Evolutionary conservation across 2,797 vertebrate genomes (phyloP), one percentile per base, ranked within the genome.

Genomic region (Sebastes steindachneri): DNA sequence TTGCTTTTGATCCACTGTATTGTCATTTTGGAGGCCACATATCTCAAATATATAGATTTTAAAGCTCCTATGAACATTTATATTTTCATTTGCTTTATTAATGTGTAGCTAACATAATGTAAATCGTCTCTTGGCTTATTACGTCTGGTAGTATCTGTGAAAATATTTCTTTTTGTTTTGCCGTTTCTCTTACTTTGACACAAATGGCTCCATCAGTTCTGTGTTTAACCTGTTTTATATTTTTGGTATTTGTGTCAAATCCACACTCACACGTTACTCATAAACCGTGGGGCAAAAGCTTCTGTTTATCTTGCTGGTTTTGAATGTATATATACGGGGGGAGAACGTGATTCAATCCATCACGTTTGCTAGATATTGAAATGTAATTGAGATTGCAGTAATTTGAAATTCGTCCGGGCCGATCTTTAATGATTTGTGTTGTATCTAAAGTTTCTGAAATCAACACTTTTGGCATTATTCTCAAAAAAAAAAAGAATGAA

Each of bases 251-350:
- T 15, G 10, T 75, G 64, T 85, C 21, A 59, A 31, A 75, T 60
- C 5, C 31, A 71, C 11, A 4, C 33, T 73, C 14, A 10, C 41
- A 68, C 54, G 65, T 72, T 64, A 10, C 28, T 67, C 57, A 3
- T n/a, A n/a, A 21, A 21, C 2, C 23, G 8, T 72, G 7, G 64
- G 35, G 15, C 41, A 26, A 72, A 75, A 73, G 48, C 51, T 69
- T 65, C 26, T 53, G 48, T 77, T 71, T 62, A 41, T 68, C 64
- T 77, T 25, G 31, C 7, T 60, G 11, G 11, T 74, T 82, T 58
- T 29, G 4, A 64, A 64, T 83, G 29, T 67, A 14, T 73, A 63
- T 75, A 45, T 64, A 14, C 12, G 12, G 21, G 14, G 66, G 66
- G 3, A 60, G 23, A 54, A n/a, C 0, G 33, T 28, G 37, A 60